These are phyloP conservation scores for Furcula furcula DNA, from an alignment of 2,888 invertebrate species.

Conservation along the genomic window DNA sequence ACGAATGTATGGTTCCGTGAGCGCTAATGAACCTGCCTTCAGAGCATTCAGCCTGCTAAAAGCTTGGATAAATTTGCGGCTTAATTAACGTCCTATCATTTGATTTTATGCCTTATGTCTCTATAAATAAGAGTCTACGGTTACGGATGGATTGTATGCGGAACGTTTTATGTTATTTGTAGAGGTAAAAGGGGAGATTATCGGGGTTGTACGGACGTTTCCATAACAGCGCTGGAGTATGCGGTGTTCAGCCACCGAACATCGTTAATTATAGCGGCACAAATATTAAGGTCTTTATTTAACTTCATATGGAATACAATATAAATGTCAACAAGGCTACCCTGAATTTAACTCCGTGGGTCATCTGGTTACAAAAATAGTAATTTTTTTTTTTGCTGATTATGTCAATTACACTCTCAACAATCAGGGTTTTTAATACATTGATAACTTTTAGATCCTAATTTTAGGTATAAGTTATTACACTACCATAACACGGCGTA, in stretches of 20 bases:
- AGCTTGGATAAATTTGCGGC: slow-evolving; percentile 33
- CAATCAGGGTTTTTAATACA: no score
- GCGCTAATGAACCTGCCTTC: slow-evolving; percentile 62
- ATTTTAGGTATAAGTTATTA: no score
- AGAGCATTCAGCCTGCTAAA: slow-evolving; percentile 42
- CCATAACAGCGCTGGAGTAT: slow-evolving; percentile 34
- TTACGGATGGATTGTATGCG: slow-evolving; percentile 10
- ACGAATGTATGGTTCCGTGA: slow-evolving; percentile 49
- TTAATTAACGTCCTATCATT: slow-evolving; percentile 25
- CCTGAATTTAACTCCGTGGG: no score
- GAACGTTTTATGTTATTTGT: slow-evolving; percentile 21
- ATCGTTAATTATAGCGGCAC: slow-evolving; percentile 25
- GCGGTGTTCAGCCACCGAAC: slow-evolving; percentile 19
- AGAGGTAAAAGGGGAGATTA: slow-evolving; percentile 40
- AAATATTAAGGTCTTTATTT: no score
- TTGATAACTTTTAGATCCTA: no score
- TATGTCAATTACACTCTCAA: no score
- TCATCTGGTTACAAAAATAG: no score
- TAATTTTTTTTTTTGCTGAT: no score
- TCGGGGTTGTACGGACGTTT: slow-evolving; percentile 35
- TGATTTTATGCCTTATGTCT: slow-evolving; percentile 35
- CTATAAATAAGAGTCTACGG: slow-evolving; percentile 18
- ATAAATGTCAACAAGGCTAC: no score
- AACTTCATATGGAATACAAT: no score
- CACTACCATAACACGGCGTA: no score